These are phyloP conservation scores for Caenorhabditis japonica DNA, from an alignment of 2,888 invertebrate genomes.

Conservation along the genomic window DNA sequence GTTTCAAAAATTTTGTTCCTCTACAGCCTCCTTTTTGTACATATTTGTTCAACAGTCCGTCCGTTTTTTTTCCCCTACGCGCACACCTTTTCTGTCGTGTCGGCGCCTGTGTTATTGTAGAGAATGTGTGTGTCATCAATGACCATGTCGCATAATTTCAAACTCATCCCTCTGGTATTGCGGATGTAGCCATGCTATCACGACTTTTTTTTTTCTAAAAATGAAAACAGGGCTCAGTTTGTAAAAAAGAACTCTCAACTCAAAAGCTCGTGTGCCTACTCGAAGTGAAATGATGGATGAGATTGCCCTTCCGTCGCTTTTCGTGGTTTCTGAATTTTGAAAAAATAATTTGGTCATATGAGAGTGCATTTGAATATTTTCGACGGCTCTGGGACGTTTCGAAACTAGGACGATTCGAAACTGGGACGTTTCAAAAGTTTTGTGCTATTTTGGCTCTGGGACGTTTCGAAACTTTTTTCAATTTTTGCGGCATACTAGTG, in stretches of 20 bases:
- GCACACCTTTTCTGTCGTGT: conserved; percentile 26
- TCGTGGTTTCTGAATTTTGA: too few relatives aligned
- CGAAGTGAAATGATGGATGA: conserved; percentile 23
- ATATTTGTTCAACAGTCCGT: conserved; percentile 48
- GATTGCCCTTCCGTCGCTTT: conserved; percentile 3
- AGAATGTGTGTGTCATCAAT: conserved; percentile 34
- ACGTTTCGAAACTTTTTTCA: too few relatives aligned
- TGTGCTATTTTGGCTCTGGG: too few relatives aligned
- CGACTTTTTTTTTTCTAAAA: background rate
- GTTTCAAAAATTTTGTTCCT: conserved; percentile 19
- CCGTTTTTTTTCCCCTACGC: too few relatives aligned
- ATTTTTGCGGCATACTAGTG: too few relatives aligned
- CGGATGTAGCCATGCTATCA: conserved; percentile 8
- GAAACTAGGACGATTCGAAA: too few relatives aligned
- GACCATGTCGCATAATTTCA: conserved; percentile 16
- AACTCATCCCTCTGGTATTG: conserved; percentile 18
- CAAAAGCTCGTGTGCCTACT: conserved; percentile 2
- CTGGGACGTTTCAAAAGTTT: too few relatives aligned
- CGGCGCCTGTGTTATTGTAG: conserved; percentile 33
- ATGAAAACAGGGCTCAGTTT: conserved; percentile 10
- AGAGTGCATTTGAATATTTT: too few relatives aligned
- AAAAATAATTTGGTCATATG: too few relatives aligned
- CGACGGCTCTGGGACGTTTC: too few relatives aligned
- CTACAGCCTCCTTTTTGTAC: conserved; percentile 12
- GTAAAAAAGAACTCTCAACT: conserved; percentile 12